Conservation (phyloP, 1,140 invertebrate genomes). For the Tetragonula clypearis region DNA sequence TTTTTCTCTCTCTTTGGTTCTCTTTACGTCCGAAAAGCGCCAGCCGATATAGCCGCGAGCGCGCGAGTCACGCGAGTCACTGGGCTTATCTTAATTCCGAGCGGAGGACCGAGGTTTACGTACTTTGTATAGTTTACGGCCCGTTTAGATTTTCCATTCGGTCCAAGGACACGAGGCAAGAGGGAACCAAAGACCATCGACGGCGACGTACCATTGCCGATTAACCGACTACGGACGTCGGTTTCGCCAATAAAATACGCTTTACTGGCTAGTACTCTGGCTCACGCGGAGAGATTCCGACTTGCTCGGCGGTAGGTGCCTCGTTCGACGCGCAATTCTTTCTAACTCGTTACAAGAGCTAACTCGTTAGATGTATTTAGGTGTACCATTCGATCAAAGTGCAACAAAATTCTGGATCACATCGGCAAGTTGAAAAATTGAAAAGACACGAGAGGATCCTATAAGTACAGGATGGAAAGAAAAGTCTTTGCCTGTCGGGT, state of each 20-base stretch:
- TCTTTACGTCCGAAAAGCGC: conserved; percentile 42
- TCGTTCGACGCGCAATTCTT: background rate
- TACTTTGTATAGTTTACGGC: conserved; percentile 51
- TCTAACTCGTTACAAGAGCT: too few relatives aligned
- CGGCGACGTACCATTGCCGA: conserved; percentile 39
- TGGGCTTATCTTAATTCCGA: conserved; percentile 50
- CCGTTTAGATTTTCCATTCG: conserved; percentile 40
- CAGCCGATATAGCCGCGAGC: conserved; percentile 18
- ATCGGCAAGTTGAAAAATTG: too few relatives aligned
- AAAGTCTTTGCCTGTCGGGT: too few relatives aligned
- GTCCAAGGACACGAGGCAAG: background rate
- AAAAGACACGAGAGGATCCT: too few relatives aligned
- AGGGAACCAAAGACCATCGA: conserved; percentile 31
- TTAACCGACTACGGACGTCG: conserved; percentile 35
- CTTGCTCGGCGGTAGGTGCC: conserved; percentile 12
- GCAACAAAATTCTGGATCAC: too few relatives aligned
- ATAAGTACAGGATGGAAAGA: too few relatives aligned
- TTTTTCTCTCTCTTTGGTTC: background rate
- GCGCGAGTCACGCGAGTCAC: conserved; percentile 28
- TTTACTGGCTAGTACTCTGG: conserved; percentile 20
- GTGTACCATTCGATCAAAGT: too few relatives aligned
- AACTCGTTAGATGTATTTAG: too few relatives aligned
- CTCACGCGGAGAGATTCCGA: background rate
- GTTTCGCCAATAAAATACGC: conserved; percentile 10
- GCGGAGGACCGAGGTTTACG: conserved; percentile 32